Conservation (phyloP, 23 tunicate species). For the Ciona savignyi region DNA sequence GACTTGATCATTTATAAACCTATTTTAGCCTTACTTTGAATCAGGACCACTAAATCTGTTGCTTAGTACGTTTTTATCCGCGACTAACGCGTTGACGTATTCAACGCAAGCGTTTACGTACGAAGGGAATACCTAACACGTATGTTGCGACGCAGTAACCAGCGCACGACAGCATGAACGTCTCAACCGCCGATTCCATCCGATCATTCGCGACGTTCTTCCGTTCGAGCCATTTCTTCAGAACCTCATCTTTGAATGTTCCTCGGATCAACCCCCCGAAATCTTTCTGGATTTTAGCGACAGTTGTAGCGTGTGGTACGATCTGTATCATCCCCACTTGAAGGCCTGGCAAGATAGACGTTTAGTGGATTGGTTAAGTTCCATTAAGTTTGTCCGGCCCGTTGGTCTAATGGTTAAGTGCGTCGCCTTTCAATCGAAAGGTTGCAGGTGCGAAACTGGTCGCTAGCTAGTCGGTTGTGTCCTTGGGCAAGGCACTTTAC, state of each 20-base stretch:
- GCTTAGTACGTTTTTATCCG: too few relatives aligned
- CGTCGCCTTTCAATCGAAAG: too few relatives aligned
- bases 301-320: conserved; percentile 76
- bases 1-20: too few relatives aligned
- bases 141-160: conserved; percentile 96
- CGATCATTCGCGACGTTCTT: conserved; percentile 40
- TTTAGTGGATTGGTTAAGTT: neutral
- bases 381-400: too few relatives aligned
- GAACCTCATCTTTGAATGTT: conserved; percentile 77
- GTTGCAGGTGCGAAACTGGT: too few relatives aligned
- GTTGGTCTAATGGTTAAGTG: too few relatives aligned
- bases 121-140: conserved; percentile 82
- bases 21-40: too few relatives aligned
- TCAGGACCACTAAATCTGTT: too few relatives aligned
- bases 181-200: conserved; percentile 50
- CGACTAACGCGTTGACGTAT: too few relatives aligned
- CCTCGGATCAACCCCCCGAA: conserved; percentile 72
- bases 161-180: conserved; percentile 77
- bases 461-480: too few relatives aligned
- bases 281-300: conserved; percentile 82
- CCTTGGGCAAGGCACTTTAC: too few relatives aligned
- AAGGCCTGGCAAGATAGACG: conserved; percentile 22
- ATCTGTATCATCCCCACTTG: conserved; percentile 72
- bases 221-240: conserved; percentile 85
- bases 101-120: too few relatives aligned